Conservation (phyloP, 2,797 vertebrate species). For the Esox lucius region DNA sequence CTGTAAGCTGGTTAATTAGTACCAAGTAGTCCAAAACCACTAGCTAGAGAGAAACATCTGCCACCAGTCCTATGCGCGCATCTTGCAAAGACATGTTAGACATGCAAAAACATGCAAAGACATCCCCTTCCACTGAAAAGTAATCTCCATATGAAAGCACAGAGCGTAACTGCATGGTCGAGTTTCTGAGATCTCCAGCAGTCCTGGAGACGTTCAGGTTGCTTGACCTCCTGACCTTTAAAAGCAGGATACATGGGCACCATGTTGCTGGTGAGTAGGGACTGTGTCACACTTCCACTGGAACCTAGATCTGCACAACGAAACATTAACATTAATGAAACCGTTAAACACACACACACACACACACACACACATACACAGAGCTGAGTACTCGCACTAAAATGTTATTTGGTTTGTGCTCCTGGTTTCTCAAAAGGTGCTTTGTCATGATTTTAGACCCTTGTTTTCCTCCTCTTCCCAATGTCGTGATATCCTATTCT, state of each 20-base stretch:
- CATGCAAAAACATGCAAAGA: too few species aligned
- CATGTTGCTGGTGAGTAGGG: constrained; percentile 89
- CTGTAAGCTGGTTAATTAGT: neutral
- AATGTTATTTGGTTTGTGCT: too few species aligned
- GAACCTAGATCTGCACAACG: constrained; percentile 57
- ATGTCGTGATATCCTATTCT: too few species aligned
- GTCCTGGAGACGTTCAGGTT: neutral
- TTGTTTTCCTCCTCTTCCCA: too few species aligned
- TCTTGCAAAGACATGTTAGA: neutral
- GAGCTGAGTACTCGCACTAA: too few species aligned
- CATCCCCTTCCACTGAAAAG: neutral
- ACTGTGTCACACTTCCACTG: constrained; percentile 68
- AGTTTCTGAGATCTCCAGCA: neutral
- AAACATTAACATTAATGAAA: constrained; percentile 4
- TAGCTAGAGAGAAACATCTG: neutral
- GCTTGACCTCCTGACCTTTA: constrained; percentile 75
- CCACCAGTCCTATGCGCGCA: neutral
- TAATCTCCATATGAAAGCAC: neutral
- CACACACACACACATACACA: neutral
- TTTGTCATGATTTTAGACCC: too few species aligned
- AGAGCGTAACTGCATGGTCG: neutral
- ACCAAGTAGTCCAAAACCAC: neutral
- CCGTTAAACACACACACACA: neutral
- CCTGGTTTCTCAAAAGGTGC: too few species aligned
- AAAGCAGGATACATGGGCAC: constrained; percentile 89